These are phyloP conservation scores for Molanna angustata DNA, from an alignment of 2,888 invertebrate species.

Conservation along the genomic window DNA sequence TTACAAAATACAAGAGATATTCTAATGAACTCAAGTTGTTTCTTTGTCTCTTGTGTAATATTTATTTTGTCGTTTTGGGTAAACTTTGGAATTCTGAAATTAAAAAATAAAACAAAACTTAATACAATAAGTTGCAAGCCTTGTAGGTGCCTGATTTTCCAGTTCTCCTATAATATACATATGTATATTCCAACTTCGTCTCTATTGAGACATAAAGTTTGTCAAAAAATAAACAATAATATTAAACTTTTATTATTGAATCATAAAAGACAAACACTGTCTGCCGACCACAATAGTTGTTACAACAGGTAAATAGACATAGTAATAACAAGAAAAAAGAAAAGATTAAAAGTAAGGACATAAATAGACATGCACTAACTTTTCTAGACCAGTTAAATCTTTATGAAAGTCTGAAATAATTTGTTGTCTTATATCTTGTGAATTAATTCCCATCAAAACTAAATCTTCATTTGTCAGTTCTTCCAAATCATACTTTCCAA, in stretches of 20 bases:
- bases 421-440: slow-evolving; percentile 41
- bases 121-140: no score
- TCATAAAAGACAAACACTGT: no score
- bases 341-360: no score
- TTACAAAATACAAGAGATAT: slow-evolving; percentile 47
- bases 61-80: not conserved
- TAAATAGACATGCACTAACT: no score
- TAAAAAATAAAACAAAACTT: not conserved
- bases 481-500: slow-evolving; percentile 47
- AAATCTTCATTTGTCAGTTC: slow-evolving; percentile 50
- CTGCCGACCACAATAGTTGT: no score
- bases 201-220: no score
- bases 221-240: not conserved
- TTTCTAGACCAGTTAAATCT: not conserved
- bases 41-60: slow-evolving; percentile 45
- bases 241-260: not conserved
- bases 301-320: no score
- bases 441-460: slow-evolving; percentile 45
- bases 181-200: no score
- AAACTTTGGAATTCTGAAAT: not conserved
- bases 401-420: slow-evolving; percentile 44
- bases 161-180: no score
- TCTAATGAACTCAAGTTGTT: slow-evolving; percentile 47
- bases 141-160: no score
- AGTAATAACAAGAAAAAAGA: no score